Evolutionary conservation across 2,113 vertebrate genomes (phyloP), one percentile per base, ranked within the genome.

Genomic region (Micromys minutus): DNA sequence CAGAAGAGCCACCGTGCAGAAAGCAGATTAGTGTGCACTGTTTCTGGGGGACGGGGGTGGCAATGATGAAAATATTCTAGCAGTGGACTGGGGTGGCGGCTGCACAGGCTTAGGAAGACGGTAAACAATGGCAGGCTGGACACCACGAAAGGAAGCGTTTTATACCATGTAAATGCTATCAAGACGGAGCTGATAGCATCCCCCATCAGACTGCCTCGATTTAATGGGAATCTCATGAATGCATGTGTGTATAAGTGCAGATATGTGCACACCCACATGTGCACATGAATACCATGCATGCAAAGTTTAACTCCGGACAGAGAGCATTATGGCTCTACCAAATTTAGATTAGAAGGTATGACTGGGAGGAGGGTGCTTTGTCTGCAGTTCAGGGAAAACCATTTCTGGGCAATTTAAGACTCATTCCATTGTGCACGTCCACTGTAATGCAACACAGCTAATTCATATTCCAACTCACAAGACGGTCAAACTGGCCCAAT

Each of bases 391-490:
- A 75, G 71, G 71, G 42, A 42, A 57, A 21, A 45, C 31, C 87
- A 75, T 47, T 55, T 61, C 42, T 87, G 17, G 90, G 72, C 15
- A 79, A 80, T 92, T 39, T 39, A 86, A 13, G 34, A 94, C 31
- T 92, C 84, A 89, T 65, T 39, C 65, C 75, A 79, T 29, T 90
- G 50, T 72, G 39, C 24, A 89, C 93, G 93, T 69, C 26, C 24
- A 86, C 87, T 86, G 67, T 88, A 90, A 77, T 31, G 19, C 55
- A 29, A 0, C 22, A 26, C 29, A 59, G 55, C 77, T 81, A 76
- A 93, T 36, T 84, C 76, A 90, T 19, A 77, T 71, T 94, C 90
- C 88, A 93, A 92, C 74, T 95, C 86, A 94, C 47, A 91, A 79
- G 86, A 89, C 4, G 50, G 21, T 76, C 94, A 65, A 95, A 77